Conservation (phyloP, 64 coral and sea anemone species). For the Cladopsammia gracilis region DNA sequence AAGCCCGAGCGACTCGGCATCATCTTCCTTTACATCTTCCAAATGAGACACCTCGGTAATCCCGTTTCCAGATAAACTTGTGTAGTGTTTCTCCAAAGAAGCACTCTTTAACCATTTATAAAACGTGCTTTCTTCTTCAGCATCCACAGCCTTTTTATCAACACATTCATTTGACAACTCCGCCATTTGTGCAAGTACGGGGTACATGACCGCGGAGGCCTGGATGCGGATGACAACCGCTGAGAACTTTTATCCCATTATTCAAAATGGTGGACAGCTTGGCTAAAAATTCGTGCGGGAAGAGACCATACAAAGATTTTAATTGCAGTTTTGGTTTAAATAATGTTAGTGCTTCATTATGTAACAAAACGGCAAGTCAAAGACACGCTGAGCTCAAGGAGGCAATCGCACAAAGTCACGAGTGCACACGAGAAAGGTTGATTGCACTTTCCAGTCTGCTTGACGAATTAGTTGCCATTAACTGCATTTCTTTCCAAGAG, state of each 20-base stretch:
- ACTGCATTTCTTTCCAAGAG: slow-evolving; percentile 29
- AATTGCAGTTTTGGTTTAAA: slow-evolving; percentile 37
- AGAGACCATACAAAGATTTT: slow-evolving; percentile 34
- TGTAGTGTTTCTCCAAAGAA: slow-evolving; percentile 40
- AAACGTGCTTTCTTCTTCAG: neutral
- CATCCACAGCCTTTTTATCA: no score
- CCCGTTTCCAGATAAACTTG: slow-evolving; percentile 4
- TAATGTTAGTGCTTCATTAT: slow-evolving; percentile 40
- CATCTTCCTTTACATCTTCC: slow-evolving; percentile 47
- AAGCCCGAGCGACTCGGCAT: slow-evolving; percentile 18
- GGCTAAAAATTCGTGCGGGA: neutral
- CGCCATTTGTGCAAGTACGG: no score
- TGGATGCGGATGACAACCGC: no score
- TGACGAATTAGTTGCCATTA: slow-evolving; percentile 42
- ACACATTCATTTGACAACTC: no score
- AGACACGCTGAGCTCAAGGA: slow-evolving; percentile 44
- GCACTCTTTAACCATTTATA: slow-evolving; percentile 15
- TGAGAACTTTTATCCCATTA: no score
- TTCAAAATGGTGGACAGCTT: slow-evolving; percentile 23
- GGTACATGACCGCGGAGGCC: no score
- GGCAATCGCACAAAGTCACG: slow-evolving; percentile 21
- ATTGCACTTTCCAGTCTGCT: slow-evolving; percentile 35
- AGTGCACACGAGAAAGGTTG: slow-evolving; percentile 7
- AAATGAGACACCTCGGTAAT: slow-evolving; percentile 18
- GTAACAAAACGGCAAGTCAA: slow-evolving; percentile 26